Conservation (phyloP, 2,888 invertebrate species). For the Apotomis turbidana region DNA sequence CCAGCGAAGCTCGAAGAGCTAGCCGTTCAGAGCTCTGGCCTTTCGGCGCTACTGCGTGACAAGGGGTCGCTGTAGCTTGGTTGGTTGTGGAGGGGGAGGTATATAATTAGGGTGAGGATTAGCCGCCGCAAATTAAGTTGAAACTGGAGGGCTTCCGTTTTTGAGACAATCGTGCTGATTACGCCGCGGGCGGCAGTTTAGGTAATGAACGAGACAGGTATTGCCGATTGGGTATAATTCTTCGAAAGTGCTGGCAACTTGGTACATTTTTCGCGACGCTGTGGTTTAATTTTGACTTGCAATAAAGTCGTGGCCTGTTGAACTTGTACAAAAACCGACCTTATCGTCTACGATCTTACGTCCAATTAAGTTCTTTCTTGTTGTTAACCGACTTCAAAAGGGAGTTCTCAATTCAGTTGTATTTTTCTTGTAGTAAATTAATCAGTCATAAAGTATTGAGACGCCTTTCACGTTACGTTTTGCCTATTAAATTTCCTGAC, state of each 20-base stretch:
- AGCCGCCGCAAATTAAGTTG: slow-evolving; percentile 74
- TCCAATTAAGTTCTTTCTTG: too few relatives aligned
- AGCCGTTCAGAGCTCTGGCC: neutral
- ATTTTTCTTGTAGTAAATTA: too few relatives aligned
- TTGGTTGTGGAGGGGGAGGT: slow-evolving; percentile 47
- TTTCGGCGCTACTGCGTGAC: neutral
- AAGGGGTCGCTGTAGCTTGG: slow-evolving; percentile 20
- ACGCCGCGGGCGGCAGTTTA: slow-evolving; percentile 33
- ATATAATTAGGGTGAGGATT: slow-evolving; percentile 77
- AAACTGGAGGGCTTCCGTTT: slow-evolving; percentile 61
- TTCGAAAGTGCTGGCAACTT: slow-evolving; percentile 21
- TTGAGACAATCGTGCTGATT: slow-evolving; percentile 40
- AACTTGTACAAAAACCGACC: too few relatives aligned
- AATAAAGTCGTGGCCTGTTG: neutral
- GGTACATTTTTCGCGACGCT: neutral
- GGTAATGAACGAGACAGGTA: slow-evolving; percentile 38
- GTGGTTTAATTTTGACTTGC: neutral
- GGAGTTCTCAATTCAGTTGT: too few relatives aligned
- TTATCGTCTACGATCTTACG: too few relatives aligned
- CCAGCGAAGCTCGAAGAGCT: slow-evolving; percentile 40
- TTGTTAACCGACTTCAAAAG: too few relatives aligned
- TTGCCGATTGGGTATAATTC: slow-evolving; percentile 37
- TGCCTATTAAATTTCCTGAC: too few relatives aligned
- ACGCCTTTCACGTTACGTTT: too few relatives aligned
- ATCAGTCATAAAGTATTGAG: too few relatives aligned